Evolutionary conservation across 2,888 invertebrate genomes (phyloP), one percentile per base, ranked within the genome.

Genomic region (Teleiodes luculella): DNA sequence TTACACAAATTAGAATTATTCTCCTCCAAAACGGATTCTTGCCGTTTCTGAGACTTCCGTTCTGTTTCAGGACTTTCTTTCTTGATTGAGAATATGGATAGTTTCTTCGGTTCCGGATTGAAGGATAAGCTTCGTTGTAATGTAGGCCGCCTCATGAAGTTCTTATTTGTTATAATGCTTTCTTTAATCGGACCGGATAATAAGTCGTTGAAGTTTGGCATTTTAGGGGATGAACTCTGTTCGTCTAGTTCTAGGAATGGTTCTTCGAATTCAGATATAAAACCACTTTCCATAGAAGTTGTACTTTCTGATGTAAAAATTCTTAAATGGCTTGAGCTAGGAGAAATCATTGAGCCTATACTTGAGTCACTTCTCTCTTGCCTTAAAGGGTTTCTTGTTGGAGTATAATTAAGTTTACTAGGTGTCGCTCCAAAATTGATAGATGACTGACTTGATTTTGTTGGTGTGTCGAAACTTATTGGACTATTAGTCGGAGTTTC

Each of bases 21-120:
- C 56, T 73, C 82, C 56, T 73, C 82, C 4, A 65, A 65, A 0
- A 74, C 75, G 33, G 77, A 80, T 46, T 95, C 95, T 0, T 92
- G 90, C 37, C 96, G 90, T 76, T 96, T 96, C 39, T 68, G 69
- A 0, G 61, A 69, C 49, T 72, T 74, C 57, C 76, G 79, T 51
- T 70, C 65, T n/a, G 48, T 55, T 2, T 47, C 55, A 4, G 24
- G 24, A 56, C 76, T 80, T 59, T 85, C 86, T 0, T 74, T 30
- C 60, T 86, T 24, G 2, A 83, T 78, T 0, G 84, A 73, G 6
- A 85, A 74, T 0, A 86, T 53, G 0, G 80, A 78, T 0, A 78
- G 68, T 43, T 67, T 73, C 0, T 70, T 77, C 0, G 72, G 68
- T 10, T 77, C 79, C 0, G 83, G 83, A 8, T 85, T 84, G 1